A percentile compares a stretch with the other conserved stretches of the same genome.
Conservation (phyloP, 1,140 invertebrate genomes). For the Platorchestia sp. region DNA sequence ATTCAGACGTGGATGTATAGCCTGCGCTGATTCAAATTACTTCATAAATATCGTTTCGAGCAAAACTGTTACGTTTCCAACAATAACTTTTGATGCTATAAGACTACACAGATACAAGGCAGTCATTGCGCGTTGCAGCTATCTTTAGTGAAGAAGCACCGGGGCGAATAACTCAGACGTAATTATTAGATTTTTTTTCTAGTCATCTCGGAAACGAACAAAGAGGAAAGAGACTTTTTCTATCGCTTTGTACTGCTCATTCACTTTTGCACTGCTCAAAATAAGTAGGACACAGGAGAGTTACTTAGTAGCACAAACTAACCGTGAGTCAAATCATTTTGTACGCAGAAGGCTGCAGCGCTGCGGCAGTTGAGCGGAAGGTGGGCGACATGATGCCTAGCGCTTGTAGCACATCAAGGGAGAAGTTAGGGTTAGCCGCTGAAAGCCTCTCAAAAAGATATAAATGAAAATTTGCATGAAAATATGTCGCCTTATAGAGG, state of each 20-base stretch:
- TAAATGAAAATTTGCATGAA: background rate
- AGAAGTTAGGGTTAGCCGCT: background rate
- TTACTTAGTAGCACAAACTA: background rate
- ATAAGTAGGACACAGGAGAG: background rate
- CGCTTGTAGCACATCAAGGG: background rate
- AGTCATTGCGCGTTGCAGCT: background rate
- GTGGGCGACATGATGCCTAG: background rate
- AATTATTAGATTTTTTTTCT: no score
- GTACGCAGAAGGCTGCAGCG: background rate
- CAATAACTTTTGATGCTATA: background rate
- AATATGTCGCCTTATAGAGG: background rate
- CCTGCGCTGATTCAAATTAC: background rate
- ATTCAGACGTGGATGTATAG: background rate
- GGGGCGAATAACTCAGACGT: background rate
- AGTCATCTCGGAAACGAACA: background rate
- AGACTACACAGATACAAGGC: background rate
- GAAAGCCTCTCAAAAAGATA: background rate
- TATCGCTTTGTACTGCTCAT: background rate
- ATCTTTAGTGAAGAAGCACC: background rate
- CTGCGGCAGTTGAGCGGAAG: background rate
- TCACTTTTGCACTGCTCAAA: background rate
- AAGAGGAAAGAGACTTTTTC: background rate
- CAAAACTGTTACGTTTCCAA: background rate
- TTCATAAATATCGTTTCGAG: background rate
- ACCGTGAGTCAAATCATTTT: background rate